Evolutionary conservation across 2,113 vertebrate genomes (phyloP), one percentile per base, ranked within the genome.

Genomic region (Catharus fuscescens): DNA sequence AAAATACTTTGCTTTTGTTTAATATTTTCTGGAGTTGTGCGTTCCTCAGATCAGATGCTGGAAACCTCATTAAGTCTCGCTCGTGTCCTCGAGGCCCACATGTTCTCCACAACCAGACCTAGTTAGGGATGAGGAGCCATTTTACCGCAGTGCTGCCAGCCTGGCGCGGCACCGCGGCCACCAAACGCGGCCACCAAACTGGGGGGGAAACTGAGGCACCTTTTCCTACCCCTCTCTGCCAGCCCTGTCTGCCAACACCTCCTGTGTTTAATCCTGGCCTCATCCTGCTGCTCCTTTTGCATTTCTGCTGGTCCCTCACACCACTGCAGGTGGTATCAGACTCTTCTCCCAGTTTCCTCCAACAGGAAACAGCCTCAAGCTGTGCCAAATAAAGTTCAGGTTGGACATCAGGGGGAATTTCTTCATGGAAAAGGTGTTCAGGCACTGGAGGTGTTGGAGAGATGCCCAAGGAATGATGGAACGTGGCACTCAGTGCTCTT

Each of bases 1-100:
- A 96, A 96, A 96, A 95, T 92, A 96, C 92, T 95, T 81, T 8
- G 90, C 90, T 96, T 97, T 96, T 96, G 95, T 95, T 97, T 95
- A 85, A 85, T 88, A 59, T 70, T 85, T 95, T 87, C 92, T 87
- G 81, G 84, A 94, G 94, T 82, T 87, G 78, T 10, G 74, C 78
- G 10, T 6, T 86, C 81, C 92, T 96, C 87, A 5, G 64, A 88
- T 95, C 91, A 95, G 93, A 96, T 95, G 94, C 70, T 85, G 50
- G 81, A 57, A 92, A 76, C 87, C 94, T 90, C 90, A 77, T 72
- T 74, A 79, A 95, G 87, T 29, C 87, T 90, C 79, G 12, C 81
- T 72, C 67, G 3, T 80, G 91, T 91, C 91, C 90, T 93, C 91
- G 17, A 88, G 95, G 88, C 86, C 92, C 80, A 20, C 88, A 65